Conservation (phyloP, 1,140 invertebrate species). For the Formica exsecta region DNA sequence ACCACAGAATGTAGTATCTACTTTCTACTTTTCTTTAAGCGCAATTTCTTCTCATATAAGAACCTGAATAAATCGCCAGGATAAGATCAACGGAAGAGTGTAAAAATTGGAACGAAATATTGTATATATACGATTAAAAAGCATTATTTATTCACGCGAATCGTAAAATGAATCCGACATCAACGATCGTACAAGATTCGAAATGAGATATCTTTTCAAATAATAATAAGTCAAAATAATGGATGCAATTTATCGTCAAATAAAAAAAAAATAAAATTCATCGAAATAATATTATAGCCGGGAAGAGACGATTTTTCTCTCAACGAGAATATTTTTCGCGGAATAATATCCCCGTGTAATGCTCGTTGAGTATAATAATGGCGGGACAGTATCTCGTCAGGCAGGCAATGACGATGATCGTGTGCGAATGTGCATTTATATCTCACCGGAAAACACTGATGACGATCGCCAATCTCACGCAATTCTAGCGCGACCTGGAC, state of each 20-base stretch:
- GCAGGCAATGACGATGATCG: slow-evolving; percentile 13
- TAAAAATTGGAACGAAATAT: background rate
- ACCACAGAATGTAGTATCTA: slow-evolving; percentile 2
- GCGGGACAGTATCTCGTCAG: background rate
- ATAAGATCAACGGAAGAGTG: background rate
- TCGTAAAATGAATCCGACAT: background rate
- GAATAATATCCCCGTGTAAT: slow-evolving; percentile 54
- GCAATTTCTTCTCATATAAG: background rate
- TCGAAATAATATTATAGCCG: slow-evolving; percentile 43
- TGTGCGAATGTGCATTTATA: slow-evolving; percentile 55
- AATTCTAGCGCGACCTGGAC: slow-evolving; percentile 10
- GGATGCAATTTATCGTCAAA: background rate
- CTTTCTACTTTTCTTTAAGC: background rate
- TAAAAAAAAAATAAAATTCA: slow-evolving; percentile 15
- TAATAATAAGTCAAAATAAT: no score
- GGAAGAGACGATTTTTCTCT: background rate
- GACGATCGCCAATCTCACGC: slow-evolving; percentile 57
- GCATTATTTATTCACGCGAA: background rate
- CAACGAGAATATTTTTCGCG: background rate
- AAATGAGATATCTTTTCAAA: background rate
- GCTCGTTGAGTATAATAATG: slow-evolving; percentile 28
- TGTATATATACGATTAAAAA: background rate
- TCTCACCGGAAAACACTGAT: slow-evolving; percentile 37
- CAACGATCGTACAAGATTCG: background rate
- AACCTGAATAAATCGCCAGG: background rate